Base-by-base conservation (phyloP, 23 tunicate genomes). In the Halocynthia roretzi region DNA sequence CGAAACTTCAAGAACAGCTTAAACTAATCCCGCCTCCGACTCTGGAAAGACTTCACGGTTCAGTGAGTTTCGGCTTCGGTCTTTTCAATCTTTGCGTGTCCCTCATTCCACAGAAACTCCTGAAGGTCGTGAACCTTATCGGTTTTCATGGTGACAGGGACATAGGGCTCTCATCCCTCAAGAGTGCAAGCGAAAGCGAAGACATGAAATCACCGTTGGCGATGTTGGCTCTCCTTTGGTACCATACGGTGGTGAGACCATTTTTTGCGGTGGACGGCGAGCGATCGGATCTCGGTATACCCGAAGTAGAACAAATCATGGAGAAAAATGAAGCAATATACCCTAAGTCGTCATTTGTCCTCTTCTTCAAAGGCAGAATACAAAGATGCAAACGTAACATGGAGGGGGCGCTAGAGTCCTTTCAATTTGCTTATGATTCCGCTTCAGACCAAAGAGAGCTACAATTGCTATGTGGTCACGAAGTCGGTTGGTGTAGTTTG, bases 141-240 rank as follows among this genome's bases (percentile, higher is more conserved):
- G 95, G 95, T 7, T 88, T 88, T 53, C 81, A 72, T 56, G 95
- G 95, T 11, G 95, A 88, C 74, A 53, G 87, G 50, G 54, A 67
- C 19, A 64, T 73, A 21, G 95, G 95, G 56, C 51, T 88, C 21
- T 60, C 58, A 63, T 67, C 87, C 51, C 72, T 87, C 48, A 76
- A 72, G 55, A 68, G 63, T 50, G 88, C 96, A 7, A 67, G 88
- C 61, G 72, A 80, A 52, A 89, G 96, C 52, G 72, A 84, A 31
- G 96, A 89, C 50, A 89, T 89, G 96, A 89, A 89, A 52, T 85
- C 96, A 7, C 96, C 88, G 18, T 71, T 89, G 15, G 96, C 96
- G 44, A 89, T 89, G 96, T 75, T 50, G 71, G 95, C 65, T 53
- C 57, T 89, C 23, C 71, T 89, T 17, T 84, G 88, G 96, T 89